Evolutionary conservation across 2,797 vertebrate species (phyloP), one percentile per base, ranked within the genome.

Genomic region (Natrix natrix): DNA sequence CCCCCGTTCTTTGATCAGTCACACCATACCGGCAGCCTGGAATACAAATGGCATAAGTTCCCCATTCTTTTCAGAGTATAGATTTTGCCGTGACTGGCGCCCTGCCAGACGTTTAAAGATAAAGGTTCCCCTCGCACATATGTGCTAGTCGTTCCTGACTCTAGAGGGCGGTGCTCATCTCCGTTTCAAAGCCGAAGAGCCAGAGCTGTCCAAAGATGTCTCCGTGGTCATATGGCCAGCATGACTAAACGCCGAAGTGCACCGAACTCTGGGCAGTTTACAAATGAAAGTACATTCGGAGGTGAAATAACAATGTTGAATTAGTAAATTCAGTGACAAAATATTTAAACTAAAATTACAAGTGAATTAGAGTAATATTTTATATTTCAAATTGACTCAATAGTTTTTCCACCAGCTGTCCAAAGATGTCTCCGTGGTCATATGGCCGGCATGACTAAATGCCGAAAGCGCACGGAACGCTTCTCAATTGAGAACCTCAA

Each of bases 361-460:
- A 43, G 20, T 12, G 17, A 43, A 83, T 83, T 83, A 24, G 20
- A 83, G 8, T 22, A 83, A 48, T 10, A 37, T 43, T 78, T 78
- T 43, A 78, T 43, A 78, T 78, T 78, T 43, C 32, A 43, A 78
- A 78, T 78, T 93, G 12, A 83, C 96, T 97, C 95, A 99, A 32
- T 16, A 10, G 32, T 3, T 78, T 22, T 78, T 78, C 69, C 17
- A 78, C 16, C 32, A 43, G 17, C 48, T 52, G 48, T 52, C 48
- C 48, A 7, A 52, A 52, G 48, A 52, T 0, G 48, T 52, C 48
- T 52, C 48, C 48, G 48, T 52, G 48, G 48, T 52, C 48, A 52
- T 52, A 4, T 52, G 48, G 48, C 48, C 48, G 48, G 48, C 48
- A 52, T 52, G 4, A 52, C 48, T 52, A 52, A 52, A 52, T 7